Evolutionary conservation across 2,888 invertebrate genomes (phyloP).

Genomic region (Melanophora roralis): DNA sequence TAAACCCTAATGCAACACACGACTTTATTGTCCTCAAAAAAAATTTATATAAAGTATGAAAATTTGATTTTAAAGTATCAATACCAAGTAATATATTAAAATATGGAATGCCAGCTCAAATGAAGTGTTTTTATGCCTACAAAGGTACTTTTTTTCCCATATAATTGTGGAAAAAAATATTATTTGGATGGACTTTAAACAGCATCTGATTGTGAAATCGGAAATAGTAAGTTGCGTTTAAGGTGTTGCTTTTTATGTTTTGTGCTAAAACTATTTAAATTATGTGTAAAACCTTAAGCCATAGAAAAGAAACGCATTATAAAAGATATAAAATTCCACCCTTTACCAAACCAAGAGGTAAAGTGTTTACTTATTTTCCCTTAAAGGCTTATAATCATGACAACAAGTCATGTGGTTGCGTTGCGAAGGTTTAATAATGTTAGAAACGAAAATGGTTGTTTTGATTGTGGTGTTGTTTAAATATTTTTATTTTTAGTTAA

Average conservation of each 20-base stretch:
- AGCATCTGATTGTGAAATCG: background rate
- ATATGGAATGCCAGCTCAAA: background rate
- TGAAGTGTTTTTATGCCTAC: background rate
- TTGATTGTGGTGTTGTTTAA: too few species aligned
- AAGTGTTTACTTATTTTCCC: background rate
- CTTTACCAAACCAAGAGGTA: background rate
- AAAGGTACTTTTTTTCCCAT: background rate
- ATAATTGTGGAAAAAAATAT: too few species aligned
- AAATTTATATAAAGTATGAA: background rate
- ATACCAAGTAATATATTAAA: background rate
- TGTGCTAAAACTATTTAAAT: too few species aligned
- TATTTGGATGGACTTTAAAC: background rate
- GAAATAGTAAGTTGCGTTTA: background rate
- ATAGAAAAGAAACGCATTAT: background rate
- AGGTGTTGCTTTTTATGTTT: too few species aligned
- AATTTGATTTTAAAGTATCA: too few species aligned
- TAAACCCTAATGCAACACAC: background rate
- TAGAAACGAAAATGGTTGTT: too few species aligned
- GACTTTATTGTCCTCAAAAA: background rate
- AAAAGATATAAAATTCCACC: background rate
- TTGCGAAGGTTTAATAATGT: too few species aligned
- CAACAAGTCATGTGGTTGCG: too few species aligned
- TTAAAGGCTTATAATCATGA: background rate
- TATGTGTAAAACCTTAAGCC: background rate
- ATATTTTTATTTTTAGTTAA: too few species aligned